A percentile compares a stretch with the other conserved stretches of the same genome.
Evolutionary conservation across 2,113 vertebrate genomes (phyloP).

Genomic region (Gymnarchus niloticus): DNA sequence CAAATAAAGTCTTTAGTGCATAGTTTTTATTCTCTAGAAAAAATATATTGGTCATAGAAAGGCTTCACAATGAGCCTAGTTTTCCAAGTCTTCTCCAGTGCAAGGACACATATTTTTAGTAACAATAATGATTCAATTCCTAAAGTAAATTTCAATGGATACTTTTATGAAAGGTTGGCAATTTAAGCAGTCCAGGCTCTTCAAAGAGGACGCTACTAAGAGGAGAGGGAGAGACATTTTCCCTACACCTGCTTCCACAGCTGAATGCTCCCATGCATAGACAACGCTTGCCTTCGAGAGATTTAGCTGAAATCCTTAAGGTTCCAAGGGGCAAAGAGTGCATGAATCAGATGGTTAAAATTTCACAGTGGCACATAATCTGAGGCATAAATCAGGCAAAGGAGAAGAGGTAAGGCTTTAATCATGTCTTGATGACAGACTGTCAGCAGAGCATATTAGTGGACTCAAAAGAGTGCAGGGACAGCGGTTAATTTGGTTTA

Average conservation of each 20-base stretch:
- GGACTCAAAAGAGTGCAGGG: neutral
- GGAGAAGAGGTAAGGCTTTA: neutral
- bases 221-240: neutral
- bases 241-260: neutral
- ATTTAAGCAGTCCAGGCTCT: neutral
- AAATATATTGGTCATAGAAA: neutral
- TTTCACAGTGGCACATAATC: neutral
- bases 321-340: neutral
- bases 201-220: too few species aligned
- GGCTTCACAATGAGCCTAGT: neutral
- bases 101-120: constrained; percentile 1
- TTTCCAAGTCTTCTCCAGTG: neutral
- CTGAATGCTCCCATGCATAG: neutral
- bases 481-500: neutral
- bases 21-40: neutral
- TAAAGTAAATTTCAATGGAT: constrained; percentile 2
- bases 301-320: constrained; percentile 3
- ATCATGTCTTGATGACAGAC: constrained; percentile 4
- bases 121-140: constrained; percentile 14
- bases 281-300: neutral
- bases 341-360: neutral
- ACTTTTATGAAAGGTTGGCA: neutral
- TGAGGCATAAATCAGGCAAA: neutral
- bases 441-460: neutral
- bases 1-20: neutral